Evolutionary conservation across 2,797 vertebrate species (phyloP).

Genomic region (Manis javanica): DNA sequence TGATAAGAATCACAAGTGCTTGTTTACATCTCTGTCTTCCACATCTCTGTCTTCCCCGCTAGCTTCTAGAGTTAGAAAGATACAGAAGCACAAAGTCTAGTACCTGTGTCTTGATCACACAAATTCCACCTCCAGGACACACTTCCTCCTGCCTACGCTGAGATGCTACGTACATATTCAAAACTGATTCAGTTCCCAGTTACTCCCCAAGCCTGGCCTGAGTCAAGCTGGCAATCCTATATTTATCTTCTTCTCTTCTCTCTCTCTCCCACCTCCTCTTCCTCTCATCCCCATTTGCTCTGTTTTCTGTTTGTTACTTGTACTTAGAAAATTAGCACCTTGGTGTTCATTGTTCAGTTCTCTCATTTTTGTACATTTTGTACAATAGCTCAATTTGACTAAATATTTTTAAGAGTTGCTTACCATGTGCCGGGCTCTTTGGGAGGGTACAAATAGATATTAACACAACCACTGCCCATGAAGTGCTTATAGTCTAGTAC

Average conservation of each 20-base stretch:
- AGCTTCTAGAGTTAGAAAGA: not conserved
- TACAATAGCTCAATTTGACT: not conserved
- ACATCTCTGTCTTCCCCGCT: not conserved
- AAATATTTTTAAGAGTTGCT: not conserved
- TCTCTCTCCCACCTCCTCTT: not conserved
- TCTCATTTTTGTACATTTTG: not conserved
- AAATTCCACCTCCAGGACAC: not conserved
- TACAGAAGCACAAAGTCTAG: not conserved
- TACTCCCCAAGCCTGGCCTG: not conserved
- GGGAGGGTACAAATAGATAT: not conserved
- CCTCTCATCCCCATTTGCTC: not conserved
- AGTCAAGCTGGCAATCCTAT: not conserved
- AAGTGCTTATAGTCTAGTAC: not conserved
- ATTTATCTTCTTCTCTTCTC: not conserved
- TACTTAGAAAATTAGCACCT: not conserved
- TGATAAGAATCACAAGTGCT: conserved; percentile 1
- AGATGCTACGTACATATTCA: not conserved
- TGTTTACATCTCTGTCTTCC: not conserved
- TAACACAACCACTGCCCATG: not conserved
- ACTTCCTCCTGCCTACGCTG: not conserved
- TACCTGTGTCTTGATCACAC: not conserved
- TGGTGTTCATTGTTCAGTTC: not conserved
- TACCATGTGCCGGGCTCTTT: not conserved
- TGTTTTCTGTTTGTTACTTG: not conserved
- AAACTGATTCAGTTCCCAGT: not conserved